Percentiles rank a stretch among this genome's conserved stretches.
phyloP scores from a whole-genome alignment of 2,113 vertebrate species.

The Channa argus region DNA sequence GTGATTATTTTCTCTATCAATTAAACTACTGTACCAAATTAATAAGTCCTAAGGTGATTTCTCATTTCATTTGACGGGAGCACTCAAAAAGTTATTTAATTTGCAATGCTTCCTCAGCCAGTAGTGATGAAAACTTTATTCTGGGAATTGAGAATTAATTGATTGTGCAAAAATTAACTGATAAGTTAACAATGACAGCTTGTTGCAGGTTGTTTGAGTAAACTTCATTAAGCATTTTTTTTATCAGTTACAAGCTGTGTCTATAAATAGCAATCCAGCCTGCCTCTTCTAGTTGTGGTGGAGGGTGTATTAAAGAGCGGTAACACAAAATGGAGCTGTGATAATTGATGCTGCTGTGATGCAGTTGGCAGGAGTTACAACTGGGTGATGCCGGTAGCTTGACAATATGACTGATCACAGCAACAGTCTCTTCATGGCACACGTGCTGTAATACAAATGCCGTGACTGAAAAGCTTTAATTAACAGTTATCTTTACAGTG shows the following conservation, averaged over 20 bases:
- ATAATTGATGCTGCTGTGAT: not conserved
- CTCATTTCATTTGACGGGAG: too few relatives aligned
- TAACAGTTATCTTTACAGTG: not conserved
- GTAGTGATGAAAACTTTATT: too few relatives aligned
- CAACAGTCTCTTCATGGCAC: not conserved
- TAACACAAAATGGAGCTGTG: slow-evolving; percentile 5
- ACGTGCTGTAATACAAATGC: not conserved
- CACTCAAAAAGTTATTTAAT: too few relatives aligned
- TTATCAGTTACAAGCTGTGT: not conserved
- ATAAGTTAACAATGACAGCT: too few relatives aligned
- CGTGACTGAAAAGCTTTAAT: not conserved
- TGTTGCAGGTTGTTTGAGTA: not conserved
- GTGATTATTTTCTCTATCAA: too few relatives aligned
- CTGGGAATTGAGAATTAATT: too few relatives aligned
- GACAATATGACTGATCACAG: slow-evolving; percentile 12
- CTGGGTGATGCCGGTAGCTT: not conserved
- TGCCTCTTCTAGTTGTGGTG: not conserved
- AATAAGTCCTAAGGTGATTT: too few relatives aligned
- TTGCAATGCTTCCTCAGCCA: too few relatives aligned
- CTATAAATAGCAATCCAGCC: not conserved
- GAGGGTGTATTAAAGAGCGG: not conserved
- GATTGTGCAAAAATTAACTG: too few relatives aligned
- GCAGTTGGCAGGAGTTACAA: not conserved
- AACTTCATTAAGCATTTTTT: not conserved
- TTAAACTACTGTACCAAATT: too few relatives aligned